Percentiles rank a stretch among this genome's conserved stretches.
phyloP scores from a whole-genome alignment of 2,797 vertebrate genomes.

The Hoplostethus mediterraneus region DNA sequence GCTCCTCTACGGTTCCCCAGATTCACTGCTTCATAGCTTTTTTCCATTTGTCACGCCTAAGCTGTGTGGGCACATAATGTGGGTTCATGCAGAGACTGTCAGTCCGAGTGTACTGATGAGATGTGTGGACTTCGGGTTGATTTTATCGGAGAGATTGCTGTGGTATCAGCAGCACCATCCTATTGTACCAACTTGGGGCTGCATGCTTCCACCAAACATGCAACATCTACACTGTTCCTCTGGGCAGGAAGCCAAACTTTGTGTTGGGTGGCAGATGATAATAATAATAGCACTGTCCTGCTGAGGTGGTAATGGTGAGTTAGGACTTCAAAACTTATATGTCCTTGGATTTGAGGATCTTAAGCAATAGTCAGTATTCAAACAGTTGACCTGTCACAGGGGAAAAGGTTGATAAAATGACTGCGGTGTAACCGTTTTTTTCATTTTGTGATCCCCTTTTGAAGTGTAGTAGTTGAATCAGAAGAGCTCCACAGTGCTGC shows the following conservation, averaged over 20 bases:
- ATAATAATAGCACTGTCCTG: neutral
- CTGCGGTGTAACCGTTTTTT: neutral
- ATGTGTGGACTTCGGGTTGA: neutral
- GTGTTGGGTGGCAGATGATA: neutral
- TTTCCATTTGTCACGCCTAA: slow-evolving; percentile 24
- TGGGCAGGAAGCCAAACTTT: neutral
- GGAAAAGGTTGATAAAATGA: neutral
- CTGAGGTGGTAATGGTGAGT: neutral
- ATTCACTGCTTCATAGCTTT: slow-evolving; percentile 12
- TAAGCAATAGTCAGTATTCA: slow-evolving; percentile 6
- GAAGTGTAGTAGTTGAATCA: slow-evolving; percentile 14
- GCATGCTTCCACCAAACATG: too few relatives aligned
- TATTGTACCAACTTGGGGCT: neutral
- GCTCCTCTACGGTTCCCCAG: slow-evolving; percentile 5
- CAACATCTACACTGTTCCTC: neutral
- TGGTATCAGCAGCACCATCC: slow-evolving; percentile 12
- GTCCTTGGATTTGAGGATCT: neutral
- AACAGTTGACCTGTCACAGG: slow-evolving; percentile 31
- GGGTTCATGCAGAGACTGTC: slow-evolving; percentile 37
- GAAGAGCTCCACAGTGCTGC: slow-evolving; percentile 5
- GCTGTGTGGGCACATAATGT: slow-evolving; percentile 5
- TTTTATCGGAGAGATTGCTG: slow-evolving; percentile 27
- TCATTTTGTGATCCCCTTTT: slow-evolving; percentile 9
- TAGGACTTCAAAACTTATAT: neutral
- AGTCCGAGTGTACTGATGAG: neutral